Evolutionary conservation across 2,113 vertebrate genomes (phyloP).

Genomic region (Terrapene triunguis): DNA sequence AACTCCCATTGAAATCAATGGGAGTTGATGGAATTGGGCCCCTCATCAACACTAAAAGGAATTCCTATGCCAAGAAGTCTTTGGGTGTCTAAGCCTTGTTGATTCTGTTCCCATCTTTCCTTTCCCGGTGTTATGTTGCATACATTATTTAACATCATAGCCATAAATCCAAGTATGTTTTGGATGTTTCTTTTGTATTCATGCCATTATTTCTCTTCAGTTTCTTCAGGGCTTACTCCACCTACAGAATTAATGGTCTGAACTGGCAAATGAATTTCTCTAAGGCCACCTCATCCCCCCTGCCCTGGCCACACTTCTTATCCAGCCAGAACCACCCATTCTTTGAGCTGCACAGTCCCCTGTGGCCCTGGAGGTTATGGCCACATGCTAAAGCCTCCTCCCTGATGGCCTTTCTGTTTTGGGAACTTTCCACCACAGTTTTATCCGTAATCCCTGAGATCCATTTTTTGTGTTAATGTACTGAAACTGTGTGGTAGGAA

Average conservation of each 20-base stretch:
- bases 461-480: not conserved
- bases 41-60: not conserved
- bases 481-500: not conserved
- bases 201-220: not conserved
- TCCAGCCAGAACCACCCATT: not conserved
- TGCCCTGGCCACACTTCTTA: not conserved
- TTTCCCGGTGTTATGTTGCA: not conserved
- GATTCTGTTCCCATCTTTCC: not conserved
- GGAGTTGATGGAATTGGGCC: not conserved
- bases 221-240: not conserved
- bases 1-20: not conserved
- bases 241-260: not conserved
- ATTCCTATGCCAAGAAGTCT: not conserved
- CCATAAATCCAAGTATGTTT: not conserved
- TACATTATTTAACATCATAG: not conserved
- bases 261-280: not conserved
- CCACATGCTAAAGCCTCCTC: not conserved
- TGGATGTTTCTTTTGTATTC: not conserved
- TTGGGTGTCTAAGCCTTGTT: not conserved
- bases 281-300: not conserved
- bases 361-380: not conserved
- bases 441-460: not conserved
- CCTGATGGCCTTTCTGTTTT: not conserved
- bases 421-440: not conserved
- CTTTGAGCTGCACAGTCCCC: not conserved